Evolutionary conservation across 1,140 invertebrate species (phyloP).

Genomic region (Notospermus geniculatus): DNA sequence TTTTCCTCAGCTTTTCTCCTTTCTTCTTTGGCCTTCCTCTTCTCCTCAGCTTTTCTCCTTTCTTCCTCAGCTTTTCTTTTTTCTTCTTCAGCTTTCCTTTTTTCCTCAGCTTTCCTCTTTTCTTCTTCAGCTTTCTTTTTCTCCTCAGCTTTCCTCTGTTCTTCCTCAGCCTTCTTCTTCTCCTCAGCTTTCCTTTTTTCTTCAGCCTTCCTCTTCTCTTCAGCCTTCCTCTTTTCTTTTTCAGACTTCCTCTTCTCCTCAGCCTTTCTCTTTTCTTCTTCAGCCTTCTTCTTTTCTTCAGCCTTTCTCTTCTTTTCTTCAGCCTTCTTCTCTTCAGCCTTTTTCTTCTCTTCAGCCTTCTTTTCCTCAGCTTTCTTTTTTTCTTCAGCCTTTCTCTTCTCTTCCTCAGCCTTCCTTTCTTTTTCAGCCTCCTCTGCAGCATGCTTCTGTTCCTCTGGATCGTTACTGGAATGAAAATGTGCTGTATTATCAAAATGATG

Average conservation of each 20-base stretch:
- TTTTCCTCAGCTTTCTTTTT: slow-evolving; percentile 8
- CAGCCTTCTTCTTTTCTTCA: slow-evolving; percentile 4
- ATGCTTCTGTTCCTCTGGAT: slow-evolving; percentile 2
- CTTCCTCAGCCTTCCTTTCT: slow-evolving; percentile 9
- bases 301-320: slow-evolving; percentile 10
- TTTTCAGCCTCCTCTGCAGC: slow-evolving; percentile 11
- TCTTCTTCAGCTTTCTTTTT: background rate
- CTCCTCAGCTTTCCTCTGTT: background rate
- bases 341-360: slow-evolving; percentile 2
- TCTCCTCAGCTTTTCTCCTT: background rate
- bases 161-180: slow-evolving; percentile 9
- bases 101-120: background rate
- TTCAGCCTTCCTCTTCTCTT: background rate
- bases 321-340: slow-evolving; percentile 2
- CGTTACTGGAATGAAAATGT: background rate
- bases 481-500: too few relatives aligned
- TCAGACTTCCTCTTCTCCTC: background rate
- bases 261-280: too few relatives aligned
- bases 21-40: slow-evolving; percentile 7
- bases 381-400: slow-evolving; percentile 7
- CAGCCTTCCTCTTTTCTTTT: background rate
- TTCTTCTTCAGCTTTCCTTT: background rate
- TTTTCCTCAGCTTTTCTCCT: background rate
- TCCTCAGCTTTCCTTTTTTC: slow-evolving; percentile 4
- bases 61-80: background rate